Base-by-base conservation (phyloP, 2,888 invertebrate genomes). In the Caenorhabditis sp. region DNA sequence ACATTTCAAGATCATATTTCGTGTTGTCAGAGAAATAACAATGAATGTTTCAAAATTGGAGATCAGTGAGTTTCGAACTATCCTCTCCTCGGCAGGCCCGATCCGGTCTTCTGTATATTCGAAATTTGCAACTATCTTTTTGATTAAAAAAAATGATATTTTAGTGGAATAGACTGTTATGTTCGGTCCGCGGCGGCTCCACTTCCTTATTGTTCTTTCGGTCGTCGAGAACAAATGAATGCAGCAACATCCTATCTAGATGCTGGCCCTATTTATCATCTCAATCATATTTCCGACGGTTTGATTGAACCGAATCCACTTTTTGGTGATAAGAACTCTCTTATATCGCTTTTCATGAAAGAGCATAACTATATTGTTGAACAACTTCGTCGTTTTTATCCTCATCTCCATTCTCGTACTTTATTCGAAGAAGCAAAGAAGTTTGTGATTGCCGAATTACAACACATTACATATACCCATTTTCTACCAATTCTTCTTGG, bases 361-460 rank as follows among this genome's bases (percentile, higher is more conserved):
- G 74, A 74, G 49, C 74, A 74, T 31, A 69, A 74, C 24, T 69
- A 66, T 59, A 51, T 64, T 0, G 55, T 66, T 12, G 63, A 63
- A 14, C 62, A 74, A 36, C 24, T 75, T 1, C 36, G 43, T 17
- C 43, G 17, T 43, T 17, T 51, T 19, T 62, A 21, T 53, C 36
- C 49, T 8, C 19, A 12, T 12, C 17, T 50, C 14, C 1, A 21
- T 12, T 31, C 23, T 8, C 85, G 85, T 50, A 57, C 72, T 1
- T 50, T 86, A 1, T 87, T 76, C 64, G 87, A 89, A 68, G 88
- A 89, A 73, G 80, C 88, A 0, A 84, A 89, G 53, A 84, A 88
- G 58, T 88, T 90, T 55, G 80, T 89, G 1, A 83, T 84, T 1
- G 90, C 89, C 12, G 85, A 88, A 59, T 69, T 95, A 93, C 90